phyloP scores from a whole-genome alignment of 1,140 invertebrate species.

The Trichomalopsis sarcophagae region DNA sequence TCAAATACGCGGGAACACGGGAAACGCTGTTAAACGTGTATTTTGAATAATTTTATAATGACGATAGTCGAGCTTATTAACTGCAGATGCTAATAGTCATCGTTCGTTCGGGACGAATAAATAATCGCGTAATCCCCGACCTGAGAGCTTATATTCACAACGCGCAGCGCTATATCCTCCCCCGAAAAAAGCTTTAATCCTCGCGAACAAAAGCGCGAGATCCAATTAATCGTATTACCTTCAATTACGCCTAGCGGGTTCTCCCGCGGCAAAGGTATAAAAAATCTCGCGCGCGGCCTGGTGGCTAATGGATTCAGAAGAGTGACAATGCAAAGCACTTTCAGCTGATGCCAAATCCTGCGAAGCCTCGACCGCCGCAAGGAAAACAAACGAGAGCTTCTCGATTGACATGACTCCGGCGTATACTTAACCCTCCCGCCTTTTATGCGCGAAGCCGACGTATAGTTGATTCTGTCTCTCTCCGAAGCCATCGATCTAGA shows the following conservation, averaged over 20 bases:
- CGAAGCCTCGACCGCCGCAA: not conserved
- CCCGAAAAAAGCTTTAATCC: not conserved
- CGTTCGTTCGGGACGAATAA: no score
- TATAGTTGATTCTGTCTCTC: no score
- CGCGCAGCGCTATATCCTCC: no score
- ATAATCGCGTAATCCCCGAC: no score
- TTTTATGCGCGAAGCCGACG: no score
- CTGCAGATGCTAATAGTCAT: no score
- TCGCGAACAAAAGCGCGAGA: not conserved
- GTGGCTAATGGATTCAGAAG: conserved; percentile 7
- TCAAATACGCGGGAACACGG: no score
- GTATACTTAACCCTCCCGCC: not conserved
- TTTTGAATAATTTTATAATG: no score
- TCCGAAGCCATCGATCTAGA: no score
- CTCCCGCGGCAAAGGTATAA: not conserved
- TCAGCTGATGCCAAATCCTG: not conserved
- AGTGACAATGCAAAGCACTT: conserved; percentile 37
- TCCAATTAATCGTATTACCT: conserved; percentile 9
- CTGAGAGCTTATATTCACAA: no score
- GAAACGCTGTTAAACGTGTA: no score
- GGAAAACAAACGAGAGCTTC: not conserved
- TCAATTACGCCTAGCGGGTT: not conserved
- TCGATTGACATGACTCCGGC: not conserved
- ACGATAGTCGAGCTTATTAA: no score
- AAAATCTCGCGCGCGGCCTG: not conserved